Conservation (phyloP, 2,797 vertebrate species). For the Sebastes paucispinis region DNA sequence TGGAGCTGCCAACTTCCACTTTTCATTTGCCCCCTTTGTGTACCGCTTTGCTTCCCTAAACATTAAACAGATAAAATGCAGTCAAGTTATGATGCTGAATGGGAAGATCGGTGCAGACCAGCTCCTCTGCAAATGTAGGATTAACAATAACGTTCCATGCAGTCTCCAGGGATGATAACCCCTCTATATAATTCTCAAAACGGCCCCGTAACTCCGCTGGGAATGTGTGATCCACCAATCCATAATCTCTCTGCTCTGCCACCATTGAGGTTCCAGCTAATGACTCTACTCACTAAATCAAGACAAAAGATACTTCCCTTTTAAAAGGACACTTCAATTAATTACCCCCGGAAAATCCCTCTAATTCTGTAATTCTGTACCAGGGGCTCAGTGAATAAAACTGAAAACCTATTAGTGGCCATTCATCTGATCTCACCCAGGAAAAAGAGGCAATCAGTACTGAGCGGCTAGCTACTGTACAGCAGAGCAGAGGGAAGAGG, state of each 20-base stretch:
- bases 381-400: conserved; percentile 75
- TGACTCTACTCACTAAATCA: conserved; percentile 70
- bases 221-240: conserved; percentile 40
- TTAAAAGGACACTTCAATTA: conserved; percentile 77
- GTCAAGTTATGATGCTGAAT: background rate
- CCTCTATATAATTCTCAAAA: conserved; percentile 17
- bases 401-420: conserved; percentile 77
- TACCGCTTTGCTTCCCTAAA: background rate
- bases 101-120: background rate
- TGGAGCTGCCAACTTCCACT: background rate
- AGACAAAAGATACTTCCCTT: conserved; percentile 71
- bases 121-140: background rate
- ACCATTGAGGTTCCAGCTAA: conserved; percentile 53
- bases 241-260: conserved; percentile 38
- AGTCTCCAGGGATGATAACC: conserved; percentile 3
- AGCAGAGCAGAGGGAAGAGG: background rate
- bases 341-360: conserved; percentile 75
- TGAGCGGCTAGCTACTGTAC: conserved; percentile 38
- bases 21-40: background rate
- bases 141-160: conserved; percentile 7
- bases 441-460: conserved; percentile 66
- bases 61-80: background rate
- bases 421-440: conserved; percentile 72
- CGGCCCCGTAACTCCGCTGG: conserved; percentile 19
- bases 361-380: conserved; percentile 76